phyloP scores from a whole-genome alignment of 2,888 invertebrate genomes.

The Incurvaria masculella region DNA sequence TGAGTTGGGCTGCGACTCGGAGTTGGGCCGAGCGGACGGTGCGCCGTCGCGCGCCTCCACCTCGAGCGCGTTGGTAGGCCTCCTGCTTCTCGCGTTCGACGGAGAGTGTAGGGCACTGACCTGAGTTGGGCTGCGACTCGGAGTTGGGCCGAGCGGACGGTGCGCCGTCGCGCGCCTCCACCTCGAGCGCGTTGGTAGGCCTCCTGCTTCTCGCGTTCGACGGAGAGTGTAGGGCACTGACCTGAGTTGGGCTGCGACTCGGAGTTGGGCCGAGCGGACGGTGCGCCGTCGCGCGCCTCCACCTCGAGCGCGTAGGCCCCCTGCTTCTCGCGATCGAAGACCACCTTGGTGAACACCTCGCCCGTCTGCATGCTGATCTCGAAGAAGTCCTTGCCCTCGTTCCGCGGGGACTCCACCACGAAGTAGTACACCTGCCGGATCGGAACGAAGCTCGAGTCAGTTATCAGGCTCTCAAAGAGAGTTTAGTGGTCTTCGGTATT shows the following conservation, averaged over 20 bases:
- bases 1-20: constrained; percentile 92
- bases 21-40: constrained; percentile 93
- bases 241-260: constrained; percentile 95
- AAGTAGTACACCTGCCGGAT: constrained; percentile 81
- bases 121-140: constrained; percentile 93
- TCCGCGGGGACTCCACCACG: constrained; percentile 86
- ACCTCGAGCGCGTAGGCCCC: constrained; percentile 97
- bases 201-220: constrained; percentile 97
- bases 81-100: constrained; percentile 98
- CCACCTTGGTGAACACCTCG: constrained; percentile 91
- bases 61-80: constrained; percentile 94
- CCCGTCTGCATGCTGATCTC: constrained; percentile 95
- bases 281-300: constrained; percentile 93
- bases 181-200: constrained; percentile 97
- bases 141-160: constrained; percentile 95
- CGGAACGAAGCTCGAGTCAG: no score
- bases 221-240: no score
- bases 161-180: constrained; percentile 94
- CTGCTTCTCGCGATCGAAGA: constrained; percentile 97
- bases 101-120: no score
- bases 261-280: constrained; percentile 93
- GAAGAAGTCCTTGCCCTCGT: constrained; percentile 94
- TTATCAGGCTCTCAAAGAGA: no score
- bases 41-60: constrained; percentile 96
- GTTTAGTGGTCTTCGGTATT: no score